Evolutionary conservation across 1,140 invertebrate species (phyloP).

Genomic region (Pogonomyrmex barbatus): DNA sequence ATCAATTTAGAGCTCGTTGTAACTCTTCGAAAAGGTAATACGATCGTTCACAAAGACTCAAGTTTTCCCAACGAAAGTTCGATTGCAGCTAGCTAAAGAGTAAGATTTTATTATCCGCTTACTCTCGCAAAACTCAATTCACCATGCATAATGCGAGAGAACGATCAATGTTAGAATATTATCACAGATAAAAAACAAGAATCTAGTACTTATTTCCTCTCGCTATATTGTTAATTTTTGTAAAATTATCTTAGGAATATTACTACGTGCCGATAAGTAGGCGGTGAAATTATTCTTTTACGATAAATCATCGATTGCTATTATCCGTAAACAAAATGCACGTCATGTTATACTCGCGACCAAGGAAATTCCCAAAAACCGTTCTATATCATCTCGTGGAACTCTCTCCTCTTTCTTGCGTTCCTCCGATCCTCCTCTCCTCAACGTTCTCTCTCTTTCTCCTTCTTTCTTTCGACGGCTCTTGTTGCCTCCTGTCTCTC

Average conservation of each 20-base stretch:
- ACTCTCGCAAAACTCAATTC: neutral
- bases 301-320: constrained; percentile 27
- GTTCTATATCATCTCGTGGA: neutral
- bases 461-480: neutral
- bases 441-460: neutral
- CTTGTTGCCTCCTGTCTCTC: constrained; percentile 15
- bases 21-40: constrained; percentile 38
- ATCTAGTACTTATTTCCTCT: neutral
- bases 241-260: constrained; percentile 14
- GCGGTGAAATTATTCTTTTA: constrained; percentile 14
- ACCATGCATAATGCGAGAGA: neutral
- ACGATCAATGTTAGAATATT: constrained; percentile 21
- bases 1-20: constrained; percentile 49
- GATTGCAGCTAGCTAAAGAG: neutral
- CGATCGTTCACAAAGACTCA: constrained; percentile 16
- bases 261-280: neutral
- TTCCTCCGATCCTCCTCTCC: constrained; percentile 37
- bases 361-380: constrained; percentile 25
- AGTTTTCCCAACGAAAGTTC: constrained; percentile 17
- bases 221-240: neutral
- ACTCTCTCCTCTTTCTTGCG: constrained; percentile 17
- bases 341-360: neutral
- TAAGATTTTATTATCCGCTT: constrained; percentile 12
- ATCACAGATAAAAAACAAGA: neutral
- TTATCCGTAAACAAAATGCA: neutral